Base-by-base conservation (phyloP, 2,113 vertebrate genomes). In the Misgurnus mizolepis region DNA sequence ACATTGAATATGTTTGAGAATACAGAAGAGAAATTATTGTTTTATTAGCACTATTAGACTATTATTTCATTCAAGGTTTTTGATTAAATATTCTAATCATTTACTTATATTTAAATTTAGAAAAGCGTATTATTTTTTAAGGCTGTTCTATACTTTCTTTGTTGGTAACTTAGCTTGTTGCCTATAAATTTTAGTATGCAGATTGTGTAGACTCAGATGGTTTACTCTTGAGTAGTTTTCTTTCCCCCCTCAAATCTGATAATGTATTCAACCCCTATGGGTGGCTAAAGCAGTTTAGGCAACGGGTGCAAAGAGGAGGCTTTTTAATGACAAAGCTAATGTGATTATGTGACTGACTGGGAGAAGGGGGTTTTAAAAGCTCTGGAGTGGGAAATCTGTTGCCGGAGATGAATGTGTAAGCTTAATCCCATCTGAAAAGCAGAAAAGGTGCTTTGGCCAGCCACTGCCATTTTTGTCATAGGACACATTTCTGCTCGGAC, bases 311-410 rank as follows among this genome's bases (percentile, higher is more conserved):
- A 95, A 93, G 94, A 94, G 94, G 93, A 75, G 91, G 93, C 93
- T 94, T 96, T 96, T 96, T 96, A 96, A 96, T 95, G 95, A 98
- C 96, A 98, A 98, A 98, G 95, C 95, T 98, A 98, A 98, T 98
- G 97, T 98, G 97, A 98, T 98, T 98, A 98, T 97, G 94, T 93
- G 94, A 96, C 94, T 91, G 93, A 96, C 95, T 95, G 96, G 94
- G 95, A 96, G 95, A 96, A 92, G 88, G 93, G 92, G 87, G 84
- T 90, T 96, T 96, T 97, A 94, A 96, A 90, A 93, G 95, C 94
- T 97, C 96, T 96, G 93, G 88, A 88, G 86, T 86, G 95, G 94
- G 94, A 95, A 96, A 96, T 96, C 95, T 96, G 95, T 96, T 97
- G 95, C 95, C 95, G 95, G 94, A 96, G 95, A 96, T 97, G 96